Evolutionary conservation across 2,888 invertebrate genomes (phyloP).

Genomic region (Dichetophora obliterata): DNA sequence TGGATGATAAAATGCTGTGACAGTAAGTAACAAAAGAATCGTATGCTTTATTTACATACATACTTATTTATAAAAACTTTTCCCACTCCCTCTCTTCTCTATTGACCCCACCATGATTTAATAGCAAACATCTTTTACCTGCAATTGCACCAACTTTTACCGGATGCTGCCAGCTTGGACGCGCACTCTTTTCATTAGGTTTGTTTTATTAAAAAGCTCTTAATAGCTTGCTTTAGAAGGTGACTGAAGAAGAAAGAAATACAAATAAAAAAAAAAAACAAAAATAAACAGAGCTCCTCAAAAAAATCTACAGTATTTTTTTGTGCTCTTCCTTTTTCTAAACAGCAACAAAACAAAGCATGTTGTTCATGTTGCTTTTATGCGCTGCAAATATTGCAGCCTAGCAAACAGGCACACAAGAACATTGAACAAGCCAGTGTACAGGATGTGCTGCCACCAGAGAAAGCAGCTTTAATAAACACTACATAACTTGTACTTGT

Average conservation of each 20-base stretch:
- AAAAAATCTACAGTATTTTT: neutral
- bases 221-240: neutral
- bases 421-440: neutral
- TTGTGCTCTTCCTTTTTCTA: neutral
- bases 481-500: neutral
- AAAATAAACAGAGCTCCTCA: neutral
- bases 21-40: no score
- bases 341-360: neutral
- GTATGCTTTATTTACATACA: no score
- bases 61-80: no score
- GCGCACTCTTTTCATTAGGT: constrained; percentile 13
- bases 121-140: neutral
- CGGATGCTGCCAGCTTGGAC: neutral
- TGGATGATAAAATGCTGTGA: no score
- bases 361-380: constrained; percentile 13
- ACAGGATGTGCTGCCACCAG: neutral
- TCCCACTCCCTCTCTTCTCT: no score
- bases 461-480: neutral
- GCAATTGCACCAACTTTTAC: neutral
- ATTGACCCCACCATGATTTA: neutral
- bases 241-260: neutral
- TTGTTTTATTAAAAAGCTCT: neutral
- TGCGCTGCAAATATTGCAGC: neutral
- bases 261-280: no score
- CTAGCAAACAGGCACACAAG: neutral